phyloP scores from a whole-genome alignment of 2,113 vertebrate genomes.

The Drymodes brunneopygia region DNA sequence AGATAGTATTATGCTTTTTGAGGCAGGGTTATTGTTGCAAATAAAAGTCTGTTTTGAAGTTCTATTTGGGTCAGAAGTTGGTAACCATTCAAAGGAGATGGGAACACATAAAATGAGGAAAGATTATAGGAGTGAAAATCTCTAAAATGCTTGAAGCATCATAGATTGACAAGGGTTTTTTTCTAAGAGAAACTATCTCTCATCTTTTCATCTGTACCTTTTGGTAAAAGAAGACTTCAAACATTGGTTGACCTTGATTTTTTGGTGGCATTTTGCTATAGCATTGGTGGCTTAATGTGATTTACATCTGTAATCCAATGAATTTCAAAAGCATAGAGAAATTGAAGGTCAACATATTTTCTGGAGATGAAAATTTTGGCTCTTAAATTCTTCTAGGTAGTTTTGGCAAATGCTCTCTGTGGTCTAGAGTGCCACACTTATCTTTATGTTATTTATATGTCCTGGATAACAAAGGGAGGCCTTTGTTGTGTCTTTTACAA shows the following conservation, averaged over 20 bases:
- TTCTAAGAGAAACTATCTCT: background rate
- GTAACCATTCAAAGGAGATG: background rate
- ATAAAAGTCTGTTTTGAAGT: conserved; percentile 21
- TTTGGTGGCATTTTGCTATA: background rate
- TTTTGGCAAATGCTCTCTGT: background rate
- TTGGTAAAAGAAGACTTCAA: background rate
- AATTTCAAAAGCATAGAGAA: background rate
- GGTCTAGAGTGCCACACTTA: background rate
- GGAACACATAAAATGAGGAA: background rate
- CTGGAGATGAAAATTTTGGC: background rate
- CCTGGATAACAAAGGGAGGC: background rate
- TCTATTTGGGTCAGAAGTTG: background rate
- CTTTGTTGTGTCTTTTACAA: background rate
- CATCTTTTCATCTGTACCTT: background rate
- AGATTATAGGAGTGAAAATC: background rate
- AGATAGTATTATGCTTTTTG: conserved; percentile 4
- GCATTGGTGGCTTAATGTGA: background rate
- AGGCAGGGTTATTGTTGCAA: conserved; percentile 17
- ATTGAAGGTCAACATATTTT: background rate
- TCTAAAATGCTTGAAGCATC: background rate
- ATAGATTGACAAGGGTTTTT: background rate
- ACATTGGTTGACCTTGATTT: rapidly evolving
- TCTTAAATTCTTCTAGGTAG: background rate
- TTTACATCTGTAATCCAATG: background rate
- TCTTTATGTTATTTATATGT: background rate